phyloP scores from a whole-genome alignment of 1,140 invertebrate genomes.

The Ephestia elutella region DNA sequence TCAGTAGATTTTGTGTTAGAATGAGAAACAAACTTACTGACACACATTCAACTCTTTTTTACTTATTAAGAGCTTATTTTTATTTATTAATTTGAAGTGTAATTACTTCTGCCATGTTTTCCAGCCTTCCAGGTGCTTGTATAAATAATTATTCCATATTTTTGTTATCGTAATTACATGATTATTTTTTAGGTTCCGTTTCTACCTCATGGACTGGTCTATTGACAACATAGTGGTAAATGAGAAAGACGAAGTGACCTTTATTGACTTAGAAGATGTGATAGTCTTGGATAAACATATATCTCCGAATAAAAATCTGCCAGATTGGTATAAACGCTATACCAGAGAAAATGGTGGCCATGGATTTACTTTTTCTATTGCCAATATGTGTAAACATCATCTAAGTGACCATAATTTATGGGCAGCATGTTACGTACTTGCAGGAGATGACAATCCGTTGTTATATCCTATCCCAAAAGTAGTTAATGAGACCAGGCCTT shows the following conservation, averaged over 20 bases:
- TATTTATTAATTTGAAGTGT: too few species aligned
- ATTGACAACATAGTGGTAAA: constrained; percentile 65
- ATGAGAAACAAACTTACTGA: too few species aligned
- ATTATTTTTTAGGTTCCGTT: constrained; percentile 59
- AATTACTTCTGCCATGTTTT: too few species aligned
- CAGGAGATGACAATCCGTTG: constrained; percentile 51
- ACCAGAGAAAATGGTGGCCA: constrained; percentile 37
- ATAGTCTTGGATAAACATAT: constrained; percentile 61
- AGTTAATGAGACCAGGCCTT: constrained; percentile 40
- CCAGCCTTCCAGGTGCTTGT: too few species aligned
- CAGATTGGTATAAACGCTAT: constrained; percentile 59
- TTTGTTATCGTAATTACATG: too few species aligned
- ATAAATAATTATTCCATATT: too few species aligned
- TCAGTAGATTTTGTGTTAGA: too few species aligned
- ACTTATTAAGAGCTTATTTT: too few species aligned
- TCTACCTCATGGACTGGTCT: constrained; percentile 69
- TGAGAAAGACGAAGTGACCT: constrained; percentile 56
- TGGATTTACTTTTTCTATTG: constrained; percentile 58
- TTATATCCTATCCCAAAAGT: constrained; percentile 56
- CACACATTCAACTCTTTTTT: too few species aligned
- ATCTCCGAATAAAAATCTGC: constrained; percentile 47
- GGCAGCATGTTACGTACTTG: constrained; percentile 59
- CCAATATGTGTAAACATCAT: constrained; percentile 63
- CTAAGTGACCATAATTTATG: constrained; percentile 65
- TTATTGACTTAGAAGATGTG: constrained; percentile 63